Percentiles rank a stretch among this genome's conserved stretches.
phyloP scores from a whole-genome alignment of 2,888 invertebrate genomes.

The Drosophila borborema region DNA sequence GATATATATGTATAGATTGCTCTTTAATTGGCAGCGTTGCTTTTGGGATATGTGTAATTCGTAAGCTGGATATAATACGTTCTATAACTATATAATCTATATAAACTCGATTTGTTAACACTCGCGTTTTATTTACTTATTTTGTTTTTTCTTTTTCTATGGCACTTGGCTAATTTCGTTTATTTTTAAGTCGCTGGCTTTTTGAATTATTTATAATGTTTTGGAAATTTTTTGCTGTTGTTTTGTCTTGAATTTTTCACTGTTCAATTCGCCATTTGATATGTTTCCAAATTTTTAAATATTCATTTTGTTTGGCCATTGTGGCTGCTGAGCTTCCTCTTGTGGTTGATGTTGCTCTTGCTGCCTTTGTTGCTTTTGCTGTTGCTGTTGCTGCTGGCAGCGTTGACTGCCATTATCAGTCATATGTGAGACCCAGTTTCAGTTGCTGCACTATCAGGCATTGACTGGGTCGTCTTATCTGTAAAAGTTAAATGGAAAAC shows the following conservation, averaged over 20 bases:
- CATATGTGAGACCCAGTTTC: conserved; percentile 58
- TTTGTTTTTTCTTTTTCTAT: conserved; percentile 23
- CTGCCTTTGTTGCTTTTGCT: conserved; percentile 7
- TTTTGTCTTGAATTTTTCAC: conserved; percentile 36
- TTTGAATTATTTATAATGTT: conserved; percentile 25
- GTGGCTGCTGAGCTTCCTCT: conserved; percentile 54
- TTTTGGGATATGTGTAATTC: conserved; percentile 62
- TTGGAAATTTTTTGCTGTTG: conserved; percentile 7
- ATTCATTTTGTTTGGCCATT: conserved; percentile 82
- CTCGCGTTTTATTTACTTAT: conserved; percentile 6
- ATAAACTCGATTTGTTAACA: conserved; percentile 25
- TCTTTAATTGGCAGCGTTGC: conserved; percentile 67
- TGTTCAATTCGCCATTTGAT: conserved; percentile 89
- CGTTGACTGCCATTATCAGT: conserved; percentile 67
- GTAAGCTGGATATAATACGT: conserved; percentile 14
- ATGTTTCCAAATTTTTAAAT: conserved; percentile 91
- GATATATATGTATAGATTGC: conserved; percentile 23
- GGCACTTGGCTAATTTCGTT: conserved; percentile 51
- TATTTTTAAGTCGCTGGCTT: conserved; percentile 19
- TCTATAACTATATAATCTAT: conserved; percentile 12
- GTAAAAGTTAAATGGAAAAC: conserved; percentile 43
- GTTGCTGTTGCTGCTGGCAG: conserved; percentile 26
- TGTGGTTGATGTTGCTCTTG: conserved; percentile 25
- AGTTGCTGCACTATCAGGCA: conserved; percentile 55
- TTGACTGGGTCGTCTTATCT: conserved; percentile 63